phyloP scores from a whole-genome alignment of 2,797 vertebrate genomes.

The Acanthurus lineatus region DNA sequence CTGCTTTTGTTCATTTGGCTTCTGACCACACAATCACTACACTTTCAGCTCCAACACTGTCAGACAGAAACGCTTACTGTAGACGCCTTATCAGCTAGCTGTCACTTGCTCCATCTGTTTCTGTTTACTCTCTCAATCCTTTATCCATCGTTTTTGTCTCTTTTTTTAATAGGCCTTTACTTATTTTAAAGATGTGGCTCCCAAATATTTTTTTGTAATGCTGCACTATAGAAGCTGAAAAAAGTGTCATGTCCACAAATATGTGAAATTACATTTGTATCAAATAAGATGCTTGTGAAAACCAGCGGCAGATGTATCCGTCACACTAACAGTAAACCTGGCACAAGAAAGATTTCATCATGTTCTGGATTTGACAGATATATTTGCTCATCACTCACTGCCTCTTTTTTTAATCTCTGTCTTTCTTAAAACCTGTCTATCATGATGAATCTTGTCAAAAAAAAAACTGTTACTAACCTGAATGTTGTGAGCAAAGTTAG shows the following conservation, averaged over 20 bases:
- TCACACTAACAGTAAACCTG: not conserved
- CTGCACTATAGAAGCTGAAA: not conserved
- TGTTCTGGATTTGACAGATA: not conserved
- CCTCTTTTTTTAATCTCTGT: not conserved
- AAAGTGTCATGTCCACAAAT: not conserved
- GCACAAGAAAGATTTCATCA: not conserved
- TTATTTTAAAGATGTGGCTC: not conserved
- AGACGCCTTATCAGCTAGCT: conserved; percentile 49
- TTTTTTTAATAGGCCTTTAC: not conserved
- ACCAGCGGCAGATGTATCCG: not conserved
- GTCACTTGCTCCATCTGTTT: conserved; percentile 8
- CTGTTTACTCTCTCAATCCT: not conserved
- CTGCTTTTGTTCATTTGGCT: conserved; percentile 72
- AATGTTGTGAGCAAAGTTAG: not conserved
- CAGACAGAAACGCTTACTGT: conserved; percentile 64
- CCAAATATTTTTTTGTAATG: not conserved
- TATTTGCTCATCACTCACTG: not conserved
- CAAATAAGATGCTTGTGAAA: not conserved
- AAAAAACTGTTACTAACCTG: not conserved
- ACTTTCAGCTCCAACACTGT: conserved; percentile 46
- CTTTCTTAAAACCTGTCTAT: no score
- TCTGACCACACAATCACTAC: conserved; percentile 61
- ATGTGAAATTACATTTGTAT: not conserved
- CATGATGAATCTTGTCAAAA: no score
- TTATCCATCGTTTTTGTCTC: conserved; percentile 7